phyloP scores from a whole-genome alignment of 2,888 invertebrate genomes.

The Cryptocephalus moraei region DNA sequence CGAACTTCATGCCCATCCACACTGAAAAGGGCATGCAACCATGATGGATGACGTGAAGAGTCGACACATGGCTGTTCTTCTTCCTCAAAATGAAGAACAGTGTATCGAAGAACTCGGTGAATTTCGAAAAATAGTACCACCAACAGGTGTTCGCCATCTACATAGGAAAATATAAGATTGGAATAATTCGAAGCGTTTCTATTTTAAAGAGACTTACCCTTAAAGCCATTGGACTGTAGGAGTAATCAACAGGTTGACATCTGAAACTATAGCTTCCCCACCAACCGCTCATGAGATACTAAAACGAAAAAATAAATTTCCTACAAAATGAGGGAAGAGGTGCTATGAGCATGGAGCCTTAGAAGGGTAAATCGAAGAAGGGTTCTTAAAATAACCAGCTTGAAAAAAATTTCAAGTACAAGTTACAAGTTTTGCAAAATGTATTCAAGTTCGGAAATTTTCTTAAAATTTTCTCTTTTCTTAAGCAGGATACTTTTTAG shows the following conservation, averaged over 20 bases:
- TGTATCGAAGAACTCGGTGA: slow-evolving; percentile 88
- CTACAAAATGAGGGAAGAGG: too few relatives aligned
- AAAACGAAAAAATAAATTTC: slow-evolving; percentile 27
- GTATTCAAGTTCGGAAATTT: too few relatives aligned
- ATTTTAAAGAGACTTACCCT: slow-evolving; percentile 44
- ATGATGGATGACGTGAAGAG: slow-evolving; percentile 89
- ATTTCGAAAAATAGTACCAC: slow-evolving; percentile 93
- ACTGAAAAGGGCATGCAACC: slow-evolving; percentile 91
- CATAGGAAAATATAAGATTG: slow-evolving; percentile 11
- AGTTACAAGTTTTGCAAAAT: too few relatives aligned
- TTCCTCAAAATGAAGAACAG: slow-evolving; percentile 91
- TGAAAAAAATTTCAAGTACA: too few relatives aligned
- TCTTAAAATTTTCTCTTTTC: too few relatives aligned
- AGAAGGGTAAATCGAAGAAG: too few relatives aligned
- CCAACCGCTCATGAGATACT: slow-evolving; percentile 54
- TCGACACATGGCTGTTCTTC: slow-evolving; percentile 84
- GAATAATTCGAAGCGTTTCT: not conserved
- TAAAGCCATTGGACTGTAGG: slow-evolving; percentile 53
- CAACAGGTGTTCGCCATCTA: slow-evolving; percentile 80
- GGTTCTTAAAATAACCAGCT: too few relatives aligned
- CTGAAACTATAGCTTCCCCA: slow-evolving; percentile 61
- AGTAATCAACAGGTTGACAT: slow-evolving; percentile 78
- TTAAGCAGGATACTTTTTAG: too few relatives aligned
- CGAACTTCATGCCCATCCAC: slow-evolving; percentile 93
- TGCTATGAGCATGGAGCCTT: too few relatives aligned